Evolutionary conservation across 2,888 invertebrate genomes (phyloP).

Genomic region (Dendrolimus houi): DNA sequence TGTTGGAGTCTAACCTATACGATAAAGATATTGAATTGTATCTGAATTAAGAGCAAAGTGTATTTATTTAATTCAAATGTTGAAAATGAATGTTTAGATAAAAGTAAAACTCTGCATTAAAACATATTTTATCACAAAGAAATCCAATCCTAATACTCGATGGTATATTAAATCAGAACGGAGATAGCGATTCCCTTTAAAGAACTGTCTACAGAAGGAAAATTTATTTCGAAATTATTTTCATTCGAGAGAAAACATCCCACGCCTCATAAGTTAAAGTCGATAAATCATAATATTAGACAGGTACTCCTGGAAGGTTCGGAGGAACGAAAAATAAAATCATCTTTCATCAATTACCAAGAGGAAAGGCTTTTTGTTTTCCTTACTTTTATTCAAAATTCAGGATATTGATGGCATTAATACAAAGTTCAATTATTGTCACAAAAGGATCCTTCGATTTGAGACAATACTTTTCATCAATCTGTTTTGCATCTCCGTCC

Average conservation of each 20-base stretch:
- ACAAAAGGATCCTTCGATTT: conserved; percentile 7
- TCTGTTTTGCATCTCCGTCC: background rate
- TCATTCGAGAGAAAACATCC: conserved; percentile 27
- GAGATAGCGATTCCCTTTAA: conserved; percentile 18
- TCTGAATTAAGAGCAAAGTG: no score
- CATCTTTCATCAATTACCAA: conserved; percentile 45
- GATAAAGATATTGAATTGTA: no score
- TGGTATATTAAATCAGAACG: background rate
- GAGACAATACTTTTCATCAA: background rate
- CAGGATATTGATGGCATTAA: conserved; percentile 22
- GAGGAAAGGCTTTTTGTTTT: conserved; percentile 27
- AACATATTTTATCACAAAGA: background rate
- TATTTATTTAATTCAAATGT: no score
- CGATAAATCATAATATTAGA: conserved; percentile 59
- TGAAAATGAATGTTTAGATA: no score
- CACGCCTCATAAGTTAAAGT: conserved; percentile 45
- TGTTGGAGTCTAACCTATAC: no score
- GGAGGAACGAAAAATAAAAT: conserved; percentile 39
- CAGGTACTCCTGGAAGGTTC: conserved; percentile 39
- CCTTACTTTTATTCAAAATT: conserved; percentile 31
- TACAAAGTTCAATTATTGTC: conserved; percentile 20
- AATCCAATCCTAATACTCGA: conserved; percentile 1
- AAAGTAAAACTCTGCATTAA: background rate
- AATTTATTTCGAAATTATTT: conserved; percentile 33
- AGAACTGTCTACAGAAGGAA: conserved; percentile 20